These are phyloP conservation scores for Neodon shergylaensis DNA, from an alignment of 2,113 vertebrate species.

Conservation along the genomic window DNA sequence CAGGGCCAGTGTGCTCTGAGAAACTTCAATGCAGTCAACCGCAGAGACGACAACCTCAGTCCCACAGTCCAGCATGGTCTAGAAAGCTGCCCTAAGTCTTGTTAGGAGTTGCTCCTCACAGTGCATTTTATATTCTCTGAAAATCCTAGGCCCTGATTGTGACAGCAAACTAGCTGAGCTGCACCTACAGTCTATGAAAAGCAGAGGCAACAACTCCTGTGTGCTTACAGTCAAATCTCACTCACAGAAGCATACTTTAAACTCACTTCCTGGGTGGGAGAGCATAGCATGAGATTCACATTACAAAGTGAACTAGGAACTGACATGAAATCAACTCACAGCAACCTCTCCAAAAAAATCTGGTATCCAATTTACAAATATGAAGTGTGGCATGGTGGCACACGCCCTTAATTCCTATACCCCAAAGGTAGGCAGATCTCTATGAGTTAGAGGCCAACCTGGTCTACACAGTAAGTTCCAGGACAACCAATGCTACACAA, in stretches of 20 bases:
- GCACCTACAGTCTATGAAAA: conserved; percentile 67
- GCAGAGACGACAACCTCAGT: conserved; percentile 62
- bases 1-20: conserved; percentile 75
- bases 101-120: conserved; percentile 35
- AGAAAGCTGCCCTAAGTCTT: conserved; percentile 67
- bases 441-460: not conserved
- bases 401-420: not conserved
- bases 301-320: not conserved
- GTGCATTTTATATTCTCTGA: conserved; percentile 71
- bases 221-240: not conserved
- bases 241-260: conserved; percentile 20
- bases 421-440: not conserved
- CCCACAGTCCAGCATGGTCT: conserved; percentile 27
- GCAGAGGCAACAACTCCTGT: not conserved
- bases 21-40: conserved; percentile 75
- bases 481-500: not conserved
- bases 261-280: not conserved
- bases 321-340: conserved; percentile 26
- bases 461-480: not conserved
- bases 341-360: not conserved
- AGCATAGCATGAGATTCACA: not conserved
- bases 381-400: not conserved
- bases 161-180: conserved; percentile 74
- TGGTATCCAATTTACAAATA: not conserved
- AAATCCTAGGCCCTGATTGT: conserved; percentile 69